Conservation (phyloP, 2,888 invertebrate species). For the Buathra laborator region DNA sequence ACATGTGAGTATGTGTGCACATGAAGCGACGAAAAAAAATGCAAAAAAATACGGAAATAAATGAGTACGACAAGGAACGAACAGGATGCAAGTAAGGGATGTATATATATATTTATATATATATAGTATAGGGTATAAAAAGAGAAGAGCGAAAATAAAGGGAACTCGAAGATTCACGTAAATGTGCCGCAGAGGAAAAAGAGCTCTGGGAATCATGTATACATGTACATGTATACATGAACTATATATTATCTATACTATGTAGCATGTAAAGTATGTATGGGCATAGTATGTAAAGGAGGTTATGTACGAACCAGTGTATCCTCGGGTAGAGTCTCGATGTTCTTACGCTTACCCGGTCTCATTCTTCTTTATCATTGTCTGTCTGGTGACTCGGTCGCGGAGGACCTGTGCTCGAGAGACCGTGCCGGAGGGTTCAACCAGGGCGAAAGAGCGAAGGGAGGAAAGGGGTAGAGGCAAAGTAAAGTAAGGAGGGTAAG, state of each 20-base stretch:
- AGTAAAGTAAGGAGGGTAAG: conserved; percentile 42
- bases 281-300: background rate
- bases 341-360: conserved; percentile 71
- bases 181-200: conserved; percentile 54
- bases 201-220: conserved; percentile 50
- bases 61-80: conserved; percentile 21
- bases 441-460: conserved; percentile 36
- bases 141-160: conserved; percentile 39
- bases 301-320: conserved; percentile 28
- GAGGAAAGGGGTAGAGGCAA: conserved; percentile 40
- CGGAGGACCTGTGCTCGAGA: conserved; percentile 64
- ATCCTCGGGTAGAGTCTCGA: conserved; percentile 48
- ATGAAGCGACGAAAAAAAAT: background rate
- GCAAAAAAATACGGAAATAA: background rate
- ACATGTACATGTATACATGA: conserved; percentile 38
- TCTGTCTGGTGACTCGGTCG: conserved; percentile 64
- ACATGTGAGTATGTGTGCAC: background rate
- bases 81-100: background rate
- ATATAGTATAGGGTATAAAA: background rate
- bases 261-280: conserved; percentile 45
- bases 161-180: conserved; percentile 31
- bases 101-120: background rate
- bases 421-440: conserved; percentile 44
- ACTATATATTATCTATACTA: conserved; percentile 24
- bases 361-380: conserved; percentile 78